Conservation (phyloP, 2,888 invertebrate genomes). For the Coleophora deauratella region DNA sequence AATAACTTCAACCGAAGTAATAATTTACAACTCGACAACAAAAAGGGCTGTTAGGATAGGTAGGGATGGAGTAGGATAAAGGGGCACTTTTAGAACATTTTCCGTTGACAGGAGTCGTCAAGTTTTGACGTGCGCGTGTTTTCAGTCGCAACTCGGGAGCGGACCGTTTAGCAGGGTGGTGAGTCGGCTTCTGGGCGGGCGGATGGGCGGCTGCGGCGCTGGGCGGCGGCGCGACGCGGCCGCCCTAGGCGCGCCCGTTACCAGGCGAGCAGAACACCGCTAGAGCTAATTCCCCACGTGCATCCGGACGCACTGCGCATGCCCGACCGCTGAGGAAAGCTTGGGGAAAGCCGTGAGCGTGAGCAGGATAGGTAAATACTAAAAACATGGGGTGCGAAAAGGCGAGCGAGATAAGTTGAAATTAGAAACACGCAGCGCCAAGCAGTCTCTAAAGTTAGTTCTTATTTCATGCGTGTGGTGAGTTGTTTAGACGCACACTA, state of each 20-base stretch:
- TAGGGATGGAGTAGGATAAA: neutral
- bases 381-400: slow-evolving; percentile 50
- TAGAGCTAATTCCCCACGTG: slow-evolving; percentile 51
- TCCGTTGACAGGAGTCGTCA: slow-evolving; percentile 24
- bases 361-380: slow-evolving; percentile 39
- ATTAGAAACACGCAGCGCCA: slow-evolving; percentile 67
- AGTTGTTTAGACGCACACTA: slow-evolving; percentile 23
- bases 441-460: slow-evolving; percentile 63
- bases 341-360: slow-evolving; percentile 44
- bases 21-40: slow-evolving; percentile 14
- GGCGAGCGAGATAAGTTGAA: slow-evolving; percentile 43
- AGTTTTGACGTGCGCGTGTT: slow-evolving; percentile 46
- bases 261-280: slow-evolving; percentile 47
- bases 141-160: slow-evolving; percentile 39
- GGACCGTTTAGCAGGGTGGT: slow-evolving; percentile 59
- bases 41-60: slow-evolving; percentile 6
- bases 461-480: slow-evolving; percentile 13
- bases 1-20: slow-evolving; percentile 31
- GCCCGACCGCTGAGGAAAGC: slow-evolving; percentile 51
- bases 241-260: slow-evolving; percentile 73
- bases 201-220: slow-evolving; percentile 45
- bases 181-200: slow-evolving; percentile 63
- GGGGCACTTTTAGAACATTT: slow-evolving; percentile 10
- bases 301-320: slow-evolving; percentile 58
- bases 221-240: slow-evolving; percentile 61